Conservation (phyloP, 2,888 invertebrate genomes). For the Penaeus monodon region DNA sequence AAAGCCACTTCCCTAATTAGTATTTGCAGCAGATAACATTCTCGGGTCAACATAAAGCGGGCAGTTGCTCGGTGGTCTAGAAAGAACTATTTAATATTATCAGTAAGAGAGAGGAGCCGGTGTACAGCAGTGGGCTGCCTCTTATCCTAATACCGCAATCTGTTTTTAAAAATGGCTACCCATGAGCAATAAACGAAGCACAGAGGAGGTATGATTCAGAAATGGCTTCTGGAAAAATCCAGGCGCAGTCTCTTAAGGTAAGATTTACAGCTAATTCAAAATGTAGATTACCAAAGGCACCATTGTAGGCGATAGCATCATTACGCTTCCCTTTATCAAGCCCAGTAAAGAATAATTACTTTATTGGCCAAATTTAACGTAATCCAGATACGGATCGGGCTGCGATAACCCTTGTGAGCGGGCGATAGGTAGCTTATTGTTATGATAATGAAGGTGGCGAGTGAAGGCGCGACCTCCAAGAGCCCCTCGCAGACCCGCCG, state of each 20-base stretch:
- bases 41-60: slow-evolving; percentile 4
- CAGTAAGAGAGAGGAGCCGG: too few relatives aligned
- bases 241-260: not conserved
- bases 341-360: slow-evolving; percentile 48
- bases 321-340: slow-evolving; percentile 43
- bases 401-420: slow-evolving; percentile 22
- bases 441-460: slow-evolving; percentile 42
- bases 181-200: too few relatives aligned
- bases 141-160: too few relatives aligned
- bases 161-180: too few relatives aligned
- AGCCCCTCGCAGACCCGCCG: slow-evolving; percentile 9
- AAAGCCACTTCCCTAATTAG: slow-evolving; percentile 31
- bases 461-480: not conserved
- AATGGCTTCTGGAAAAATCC: too few relatives aligned
- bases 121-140: too few relatives aligned
- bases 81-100: too few relatives aligned
- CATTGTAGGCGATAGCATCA: slow-evolving; percentile 33
- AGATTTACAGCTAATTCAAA: slow-evolving; percentile 36
- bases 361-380: slow-evolving; percentile 42
- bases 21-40: slow-evolving; percentile 28
- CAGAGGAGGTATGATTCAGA: too few relatives aligned
- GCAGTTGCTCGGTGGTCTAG: slow-evolving; percentile 17
- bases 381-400: slow-evolving; percentile 8
- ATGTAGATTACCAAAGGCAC: slow-evolving; percentile 23
- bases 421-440: slow-evolving; percentile 31